phyloP scores from a whole-genome alignment of 2,797 vertebrate species.

The Rhynchonycteris naso region DNA sequence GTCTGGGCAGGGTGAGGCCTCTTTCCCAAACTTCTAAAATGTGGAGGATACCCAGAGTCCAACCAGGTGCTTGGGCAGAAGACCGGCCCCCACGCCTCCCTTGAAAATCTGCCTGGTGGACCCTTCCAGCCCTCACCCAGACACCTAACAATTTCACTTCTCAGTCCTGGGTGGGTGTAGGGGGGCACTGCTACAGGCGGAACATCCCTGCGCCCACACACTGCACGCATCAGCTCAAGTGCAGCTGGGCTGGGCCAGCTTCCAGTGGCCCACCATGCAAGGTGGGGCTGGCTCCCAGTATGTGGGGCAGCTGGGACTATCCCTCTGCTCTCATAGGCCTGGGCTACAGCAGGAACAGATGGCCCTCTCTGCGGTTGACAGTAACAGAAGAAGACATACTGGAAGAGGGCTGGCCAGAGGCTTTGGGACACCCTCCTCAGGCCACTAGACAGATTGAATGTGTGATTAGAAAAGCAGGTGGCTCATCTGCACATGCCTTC shows the following conservation, averaged over 20 bases:
- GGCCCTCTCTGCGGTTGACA: not conserved
- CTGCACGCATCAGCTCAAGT: not conserved
- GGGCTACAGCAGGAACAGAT: not conserved
- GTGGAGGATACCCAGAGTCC: not conserved
- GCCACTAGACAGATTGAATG: not conserved
- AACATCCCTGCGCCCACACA: slow-evolving; percentile 43
- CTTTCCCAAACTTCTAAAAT: not conserved
- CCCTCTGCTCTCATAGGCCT: not conserved
- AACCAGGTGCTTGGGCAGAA: not conserved
- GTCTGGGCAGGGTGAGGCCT: not conserved
- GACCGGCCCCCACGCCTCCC: fast-evolving
- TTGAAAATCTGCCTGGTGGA: not conserved
- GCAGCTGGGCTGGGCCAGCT: not conserved
- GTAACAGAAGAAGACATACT: no score
- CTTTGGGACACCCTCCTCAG: not conserved
- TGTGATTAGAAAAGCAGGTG: not conserved
- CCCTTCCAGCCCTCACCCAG: fast-evolving
- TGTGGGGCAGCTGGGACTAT: not conserved
- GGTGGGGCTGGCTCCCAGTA: not conserved
- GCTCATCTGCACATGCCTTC: not conserved
- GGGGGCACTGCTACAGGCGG: not conserved
- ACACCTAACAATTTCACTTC: slow-evolving; percentile 66
- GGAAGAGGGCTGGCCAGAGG: fast-evolving
- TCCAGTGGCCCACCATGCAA: not conserved
- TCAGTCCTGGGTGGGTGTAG: not conserved